phyloP scores from a whole-genome alignment of 2,888 invertebrate species.

The Epsilonema sp. region DNA sequence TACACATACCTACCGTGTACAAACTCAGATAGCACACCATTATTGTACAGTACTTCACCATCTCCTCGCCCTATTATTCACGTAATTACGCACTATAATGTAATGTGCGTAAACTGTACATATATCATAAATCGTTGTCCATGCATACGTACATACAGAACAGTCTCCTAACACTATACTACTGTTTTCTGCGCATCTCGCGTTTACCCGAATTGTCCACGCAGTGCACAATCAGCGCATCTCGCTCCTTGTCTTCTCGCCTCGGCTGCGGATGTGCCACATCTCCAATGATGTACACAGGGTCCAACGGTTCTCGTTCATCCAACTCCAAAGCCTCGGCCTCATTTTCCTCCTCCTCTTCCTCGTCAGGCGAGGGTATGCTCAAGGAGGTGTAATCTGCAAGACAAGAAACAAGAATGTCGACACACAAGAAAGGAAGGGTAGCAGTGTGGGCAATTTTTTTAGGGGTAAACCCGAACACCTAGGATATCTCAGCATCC shows the following conservation, averaged over 20 bases:
- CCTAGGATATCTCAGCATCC: too few species aligned
- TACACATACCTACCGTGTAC: too few species aligned
- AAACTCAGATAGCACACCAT: too few species aligned
- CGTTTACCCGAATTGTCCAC: slow-evolving; percentile 23
- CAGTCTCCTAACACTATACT: background rate
- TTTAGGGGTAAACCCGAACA: too few species aligned
- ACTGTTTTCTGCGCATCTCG: background rate
- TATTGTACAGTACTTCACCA: too few species aligned
- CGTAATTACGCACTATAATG: too few species aligned
- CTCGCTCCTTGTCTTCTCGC: slow-evolving; percentile 11
- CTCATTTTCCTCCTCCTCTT: background rate
- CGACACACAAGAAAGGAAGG: too few species aligned
- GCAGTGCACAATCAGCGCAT: slow-evolving; percentile 31
- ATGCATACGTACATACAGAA: background rate
- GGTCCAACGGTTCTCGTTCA: background rate
- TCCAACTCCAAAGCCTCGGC: slow-evolving; percentile 2
- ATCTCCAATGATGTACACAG: slow-evolving; percentile 30
- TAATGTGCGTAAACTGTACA: background rate
- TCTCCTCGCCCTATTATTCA: too few species aligned
- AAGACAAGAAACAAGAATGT: slow-evolving; percentile 5
- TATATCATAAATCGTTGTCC: background rate
- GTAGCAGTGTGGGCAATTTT: too few species aligned
- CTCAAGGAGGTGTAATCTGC: slow-evolving; percentile 12
- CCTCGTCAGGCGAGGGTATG: slow-evolving; percentile 6
- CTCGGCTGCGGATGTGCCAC: slow-evolving; percentile 27